phyloP scores from a whole-genome alignment of 2,888 invertebrate genomes.

The Drosophila merina region DNA sequence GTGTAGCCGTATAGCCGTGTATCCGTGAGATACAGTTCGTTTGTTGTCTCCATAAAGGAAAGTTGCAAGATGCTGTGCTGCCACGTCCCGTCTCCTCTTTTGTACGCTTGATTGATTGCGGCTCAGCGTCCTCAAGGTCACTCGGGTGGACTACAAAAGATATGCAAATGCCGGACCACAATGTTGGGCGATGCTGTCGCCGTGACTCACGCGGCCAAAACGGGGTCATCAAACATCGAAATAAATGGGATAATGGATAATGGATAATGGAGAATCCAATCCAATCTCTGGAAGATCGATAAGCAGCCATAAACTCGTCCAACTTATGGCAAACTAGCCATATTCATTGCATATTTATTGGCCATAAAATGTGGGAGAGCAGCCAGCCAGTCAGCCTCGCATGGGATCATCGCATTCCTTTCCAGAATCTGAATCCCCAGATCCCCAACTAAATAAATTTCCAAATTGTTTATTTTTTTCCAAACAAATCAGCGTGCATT shows the following conservation, averaged over 20 bases:
- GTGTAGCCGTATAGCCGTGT: conserved; percentile 1
- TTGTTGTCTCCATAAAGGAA: conserved; percentile 46
- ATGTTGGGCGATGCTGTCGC: not conserved
- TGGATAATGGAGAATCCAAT: not conserved
- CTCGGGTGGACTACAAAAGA: conserved; percentile 58
- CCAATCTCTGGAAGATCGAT: conserved; percentile 24
- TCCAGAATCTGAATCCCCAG: conserved; percentile 31
- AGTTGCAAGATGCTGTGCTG: conserved; percentile 25
- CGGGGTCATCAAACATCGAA: conserved; percentile 22
- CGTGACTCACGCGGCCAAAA: conserved; percentile 18
- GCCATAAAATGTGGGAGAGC: conserved; percentile 55
- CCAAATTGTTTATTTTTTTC: conserved; percentile 73
- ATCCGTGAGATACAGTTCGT: conserved; percentile 37
- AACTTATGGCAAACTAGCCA: conserved; percentile 64
- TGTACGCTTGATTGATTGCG: conserved; percentile 43
- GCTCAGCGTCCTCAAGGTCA: conserved; percentile 55
- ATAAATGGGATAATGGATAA: conserved; percentile 5
- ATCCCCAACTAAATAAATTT: conserved; percentile 71
- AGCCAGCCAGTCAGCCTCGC: conserved; percentile 17
- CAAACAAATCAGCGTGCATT: conserved; percentile 75
- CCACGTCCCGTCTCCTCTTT: conserved; percentile 8
- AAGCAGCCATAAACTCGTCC: conserved; percentile 50
- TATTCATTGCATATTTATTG: conserved; percentile 71
- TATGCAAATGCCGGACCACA: conserved; percentile 61
- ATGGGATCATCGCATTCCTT: conserved; percentile 51